Base-by-base conservation (phyloP, 2,888 invertebrate species). In the Volucella inanis region DNA sequence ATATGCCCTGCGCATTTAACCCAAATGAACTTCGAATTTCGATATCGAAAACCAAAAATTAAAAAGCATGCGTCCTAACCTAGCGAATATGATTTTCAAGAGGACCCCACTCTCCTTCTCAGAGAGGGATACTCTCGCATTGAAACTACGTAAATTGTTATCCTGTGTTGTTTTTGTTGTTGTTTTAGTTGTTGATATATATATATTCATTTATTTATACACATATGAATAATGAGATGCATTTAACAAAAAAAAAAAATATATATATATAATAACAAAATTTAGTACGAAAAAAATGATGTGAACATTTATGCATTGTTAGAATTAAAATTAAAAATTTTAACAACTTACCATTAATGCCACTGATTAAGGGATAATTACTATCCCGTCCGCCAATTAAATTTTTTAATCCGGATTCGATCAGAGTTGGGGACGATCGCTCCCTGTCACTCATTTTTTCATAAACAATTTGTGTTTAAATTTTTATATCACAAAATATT, bases 391-490 rank as follows among this genome's bases (percentile, higher is more conserved):
- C 95, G 89, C 92, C 92, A 92, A 96, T 95, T 93, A 96, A 95
- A 91, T 96, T 96, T 94, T 96, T 96, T 92, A 92, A 92, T 93
- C 96, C 96, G 94, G 95, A 96, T 94, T 96, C 96, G 94, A 96
- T 95, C 93, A 96, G 95, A 94, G 96, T 96, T 93, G 96, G 96
- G 94, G 96, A 96, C 93, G 95, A 95, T 94, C 96, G 95, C 94
- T 96, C 96, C 94, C 96, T 96, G 94, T 96, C 96, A 94, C 96
- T 96, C 96, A 96, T 96, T 92, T 92, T 92, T 89, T 92, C 92
- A 92, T 92, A 92, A 90, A 92, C 90, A 89, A 77, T 89, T 89
- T 88, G 89, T 83, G 75, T 88, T 89, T 89, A 88, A 88, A 90
- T 90, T 89, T 89, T 89, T 88, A 87, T 89, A 90, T 90, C 90